Conservation (phyloP, 2,888 invertebrate genomes). For the Trichogramma dendrolimi region DNA sequence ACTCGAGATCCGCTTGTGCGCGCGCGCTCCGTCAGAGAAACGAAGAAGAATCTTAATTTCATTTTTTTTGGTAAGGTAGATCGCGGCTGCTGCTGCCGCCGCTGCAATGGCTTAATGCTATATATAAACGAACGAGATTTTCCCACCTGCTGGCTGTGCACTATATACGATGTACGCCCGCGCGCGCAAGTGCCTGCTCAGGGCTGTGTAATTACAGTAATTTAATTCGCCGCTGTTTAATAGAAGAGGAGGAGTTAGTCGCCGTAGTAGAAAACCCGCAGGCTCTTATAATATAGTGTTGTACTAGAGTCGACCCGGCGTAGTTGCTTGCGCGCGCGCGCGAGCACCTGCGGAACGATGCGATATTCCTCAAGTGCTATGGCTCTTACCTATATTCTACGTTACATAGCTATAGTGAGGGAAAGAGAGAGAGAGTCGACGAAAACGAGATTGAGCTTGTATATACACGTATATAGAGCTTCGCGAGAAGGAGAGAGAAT, state of each 20-base stretch:
- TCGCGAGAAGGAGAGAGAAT: no score
- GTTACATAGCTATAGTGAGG: no score
- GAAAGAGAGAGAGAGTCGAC: no score
- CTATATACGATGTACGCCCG: no score
- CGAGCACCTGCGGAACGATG: neutral
- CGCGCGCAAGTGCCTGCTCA: slow-evolving; percentile 31
- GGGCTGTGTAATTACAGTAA: slow-evolving; percentile 40
- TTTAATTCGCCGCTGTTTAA: slow-evolving; percentile 39
- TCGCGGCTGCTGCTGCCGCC: slow-evolving; percentile 28
- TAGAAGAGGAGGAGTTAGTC: slow-evolving; percentile 25
- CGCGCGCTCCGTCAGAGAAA: neutral
- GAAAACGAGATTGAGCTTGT: no score
- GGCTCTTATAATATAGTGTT: neutral
- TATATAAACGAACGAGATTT: slow-evolving; percentile 33
- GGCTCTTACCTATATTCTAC: neutral
- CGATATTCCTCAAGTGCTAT: slow-evolving; percentile 1
- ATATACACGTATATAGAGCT: no score
- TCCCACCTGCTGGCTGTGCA: slow-evolving; percentile 31
- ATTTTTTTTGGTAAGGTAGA: slow-evolving; percentile 27
- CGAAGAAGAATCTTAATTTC: slow-evolving; percentile 41
- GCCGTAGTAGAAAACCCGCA: slow-evolving; percentile 19
- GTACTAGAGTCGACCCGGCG: neutral
- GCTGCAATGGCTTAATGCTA: slow-evolving; percentile 1
- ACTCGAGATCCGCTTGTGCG: neutral
- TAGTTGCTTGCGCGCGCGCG: slow-evolving; percentile 11